A percentile compares a stretch with the other conserved stretches of the same genome.
phyloP scores from a whole-genome alignment of 2,113 vertebrate species.

The Ancistrus triradiatus region DNA sequence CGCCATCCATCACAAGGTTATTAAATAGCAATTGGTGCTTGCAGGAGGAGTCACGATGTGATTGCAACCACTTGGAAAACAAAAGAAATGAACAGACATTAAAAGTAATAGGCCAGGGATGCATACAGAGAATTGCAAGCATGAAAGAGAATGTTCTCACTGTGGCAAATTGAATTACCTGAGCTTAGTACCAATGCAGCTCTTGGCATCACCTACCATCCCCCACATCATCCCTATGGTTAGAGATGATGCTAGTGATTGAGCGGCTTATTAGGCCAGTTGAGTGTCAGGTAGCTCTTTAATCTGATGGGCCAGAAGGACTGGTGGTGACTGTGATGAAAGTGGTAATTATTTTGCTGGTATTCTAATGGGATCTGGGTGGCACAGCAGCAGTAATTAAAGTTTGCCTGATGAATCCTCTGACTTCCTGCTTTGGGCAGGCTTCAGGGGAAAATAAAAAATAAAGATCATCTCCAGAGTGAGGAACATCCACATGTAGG shows the following conservation, averaged over 20 bases:
- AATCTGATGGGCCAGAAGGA: constrained; percentile 64
- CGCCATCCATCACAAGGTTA: constrained; percentile 53
- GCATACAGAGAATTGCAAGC: constrained; percentile 28
- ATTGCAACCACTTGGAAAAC: constrained; percentile 53
- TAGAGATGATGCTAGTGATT: constrained; percentile 29
- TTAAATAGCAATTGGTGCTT: constrained; percentile 50
- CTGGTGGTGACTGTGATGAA: constrained; percentile 53
- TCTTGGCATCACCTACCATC: constrained; percentile 26
- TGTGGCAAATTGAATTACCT: constrained; percentile 41
- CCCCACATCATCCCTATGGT: constrained; percentile 16
- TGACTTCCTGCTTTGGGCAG: constrained; percentile 61
- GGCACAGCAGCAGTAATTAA: constrained; percentile 68
- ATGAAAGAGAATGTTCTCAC: constrained; percentile 35
- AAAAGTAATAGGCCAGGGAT: constrained; percentile 36
- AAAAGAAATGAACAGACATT: constrained; percentile 34
- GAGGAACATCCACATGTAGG: neutral
- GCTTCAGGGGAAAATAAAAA: constrained; percentile 30
- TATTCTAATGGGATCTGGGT: constrained; percentile 58
- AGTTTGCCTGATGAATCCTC: constrained; percentile 60
- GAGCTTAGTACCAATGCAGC: constrained; percentile 25
- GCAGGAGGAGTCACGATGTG: constrained; percentile 35
- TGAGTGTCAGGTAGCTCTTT: constrained; percentile 56
- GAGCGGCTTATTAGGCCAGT: constrained; percentile 36
- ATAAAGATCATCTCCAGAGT: constrained; percentile 30
- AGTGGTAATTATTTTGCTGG: constrained; percentile 67